Evolutionary conservation across 2,888 invertebrate genomes (phyloP).

Genomic region (Scaptomyza reducta): DNA sequence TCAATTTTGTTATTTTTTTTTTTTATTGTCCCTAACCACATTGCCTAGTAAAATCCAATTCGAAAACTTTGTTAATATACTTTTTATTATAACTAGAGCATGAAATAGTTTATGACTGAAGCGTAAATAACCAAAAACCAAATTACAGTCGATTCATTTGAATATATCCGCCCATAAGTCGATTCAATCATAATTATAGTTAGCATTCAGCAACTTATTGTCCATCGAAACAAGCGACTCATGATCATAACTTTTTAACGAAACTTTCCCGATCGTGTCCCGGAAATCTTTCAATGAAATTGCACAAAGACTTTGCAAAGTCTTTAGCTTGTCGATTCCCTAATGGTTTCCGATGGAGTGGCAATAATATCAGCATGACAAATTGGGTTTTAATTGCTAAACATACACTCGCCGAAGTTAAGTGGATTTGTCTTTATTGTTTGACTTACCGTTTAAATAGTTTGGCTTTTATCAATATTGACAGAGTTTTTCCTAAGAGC

Average conservation of each 20-base stretch:
- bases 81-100: conserved; percentile 63
- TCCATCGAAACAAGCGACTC: not conserved
- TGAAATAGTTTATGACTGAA: conserved; percentile 33
- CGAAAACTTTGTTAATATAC: conserved; percentile 24
- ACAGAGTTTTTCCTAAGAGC: not conserved
- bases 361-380: conserved; percentile 13
- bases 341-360: conserved; percentile 20
- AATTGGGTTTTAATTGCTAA: conserved; percentile 47
- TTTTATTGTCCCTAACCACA: conserved; percentile 30
- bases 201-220: conserved; percentile 19
- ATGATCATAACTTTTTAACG: not conserved
- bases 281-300: conserved; percentile 16
- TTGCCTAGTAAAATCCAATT: conserved; percentile 12
- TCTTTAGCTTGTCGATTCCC: not conserved
- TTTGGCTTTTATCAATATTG: not conserved
- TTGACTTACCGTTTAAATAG: conserved; percentile 53
- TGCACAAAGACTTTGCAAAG: not conserved
- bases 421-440: conserved; percentile 7
- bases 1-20: too few relatives aligned
- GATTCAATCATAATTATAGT: conserved; percentile 22
- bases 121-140: not conserved
- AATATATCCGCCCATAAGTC: conserved; percentile 23
- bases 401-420: conserved; percentile 32
- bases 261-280: conserved; percentile 21
- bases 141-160: conserved; percentile 17